Evolutionary conservation across 2,888 invertebrate genomes (phyloP), one percentile per base, ranked within the genome.

Genomic region (Chalcosyrphus nemorum): DNA sequence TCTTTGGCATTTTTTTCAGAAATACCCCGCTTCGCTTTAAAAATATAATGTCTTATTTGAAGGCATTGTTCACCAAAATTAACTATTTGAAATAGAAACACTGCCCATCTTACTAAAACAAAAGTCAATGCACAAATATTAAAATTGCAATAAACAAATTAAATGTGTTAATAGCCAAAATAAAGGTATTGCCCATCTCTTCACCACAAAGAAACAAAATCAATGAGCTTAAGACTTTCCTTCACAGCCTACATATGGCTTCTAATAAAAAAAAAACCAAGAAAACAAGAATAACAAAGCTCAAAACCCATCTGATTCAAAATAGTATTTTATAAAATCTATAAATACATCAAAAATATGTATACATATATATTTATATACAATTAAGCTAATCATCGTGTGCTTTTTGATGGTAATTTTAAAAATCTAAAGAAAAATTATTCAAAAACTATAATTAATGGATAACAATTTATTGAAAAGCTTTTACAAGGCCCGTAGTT

Each of bases 331-430:
- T 65, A 32, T 24, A 21, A 76, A 50, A 45, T 27, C 59, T 17
- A 77, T 17, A 71, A 65, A 59, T 50, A 71, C 32, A 65, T 35
- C n/a, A 47, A 47, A 59, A 72, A 65, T 24, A 24, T 54, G 61
- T 59, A 77, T 77, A 65, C 4, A 24, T 54, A 66, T 59, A 77
- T 77, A 32, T 65, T 71, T 41, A 56, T 24, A 72, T 63, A 71
- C 15, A 81, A 80, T 70, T 84, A 84, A 65, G 84, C 84, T 68
- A 80, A 75, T 70, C 52, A 80, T 78, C 57, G 84, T 84, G 84
- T 80, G 84, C 84, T 84, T 84, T 84, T 84, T 84, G 80, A 80
- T 80, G 80, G 80, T 75, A 84, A 80, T 75, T 75, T 80, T 35
- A 68, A 72, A 50, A 65, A 47, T 63, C 38, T 56, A 65, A 61